These are phyloP conservation scores for Stictonetta naevosa DNA, from an alignment of 2,113 vertebrate genomes.

Conservation along the genomic window DNA sequence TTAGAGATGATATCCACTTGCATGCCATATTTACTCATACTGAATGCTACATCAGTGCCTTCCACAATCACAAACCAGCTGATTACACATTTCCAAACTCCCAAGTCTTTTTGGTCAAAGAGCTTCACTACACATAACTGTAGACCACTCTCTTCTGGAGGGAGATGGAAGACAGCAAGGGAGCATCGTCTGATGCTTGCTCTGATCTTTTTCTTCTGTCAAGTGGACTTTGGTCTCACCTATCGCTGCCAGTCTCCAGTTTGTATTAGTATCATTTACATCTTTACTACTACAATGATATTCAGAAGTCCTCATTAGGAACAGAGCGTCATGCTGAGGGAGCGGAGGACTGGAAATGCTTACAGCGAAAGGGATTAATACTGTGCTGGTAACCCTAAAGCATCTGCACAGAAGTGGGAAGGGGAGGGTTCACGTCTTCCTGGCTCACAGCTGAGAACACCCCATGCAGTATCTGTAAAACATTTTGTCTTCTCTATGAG, in stretches of 20 bases:
- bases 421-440: not conserved
- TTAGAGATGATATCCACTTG: not conserved
- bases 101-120: accelerated
- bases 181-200: not conserved
- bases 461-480: not conserved
- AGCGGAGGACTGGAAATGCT: not conserved
- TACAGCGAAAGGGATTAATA: not conserved
- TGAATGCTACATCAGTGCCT: not conserved
- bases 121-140: not conserved
- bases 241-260: not conserved
- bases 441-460: not conserved
- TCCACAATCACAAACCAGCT: not conserved
- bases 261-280: not conserved
- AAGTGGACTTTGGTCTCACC: not conserved
- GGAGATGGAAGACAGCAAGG: not conserved
- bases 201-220: not conserved
- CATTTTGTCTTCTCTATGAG: not conserved
- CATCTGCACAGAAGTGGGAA: not conserved
- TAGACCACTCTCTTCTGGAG: not conserved
- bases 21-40: not conserved
- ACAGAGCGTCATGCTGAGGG: not conserved
- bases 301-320: not conserved
- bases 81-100: not conserved
- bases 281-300: not conserved
- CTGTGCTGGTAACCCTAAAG: not conserved